These are phyloP conservation scores for Scaptomyza pallida DNA, from an alignment of 1,140 invertebrate species.

Conservation along the genomic window DNA sequence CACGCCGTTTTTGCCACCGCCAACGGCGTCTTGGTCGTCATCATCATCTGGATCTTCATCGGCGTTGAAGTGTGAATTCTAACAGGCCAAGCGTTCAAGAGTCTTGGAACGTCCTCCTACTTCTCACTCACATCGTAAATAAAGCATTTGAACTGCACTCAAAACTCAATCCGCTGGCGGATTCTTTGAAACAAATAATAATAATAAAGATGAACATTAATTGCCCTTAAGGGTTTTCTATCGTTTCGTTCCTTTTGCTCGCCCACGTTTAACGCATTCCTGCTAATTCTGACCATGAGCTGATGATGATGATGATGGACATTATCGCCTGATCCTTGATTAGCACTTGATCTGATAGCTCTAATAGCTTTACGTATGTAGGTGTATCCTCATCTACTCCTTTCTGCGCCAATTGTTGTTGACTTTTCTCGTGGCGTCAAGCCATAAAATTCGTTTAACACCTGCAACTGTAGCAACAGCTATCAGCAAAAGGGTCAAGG, in stretches of 20 bases:
- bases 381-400: conserved; percentile 27
- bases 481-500: conserved; percentile 25
- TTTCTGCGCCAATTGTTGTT: conserved; percentile 39
- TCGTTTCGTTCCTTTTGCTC: conserved; percentile 14
- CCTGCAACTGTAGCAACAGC: conserved; percentile 39
- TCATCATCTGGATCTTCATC: conserved; percentile 5
- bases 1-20: conserved; percentile 52
- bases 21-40: conserved; percentile 24
- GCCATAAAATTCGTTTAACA: conserved; percentile 78
- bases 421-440: conserved; percentile 58
- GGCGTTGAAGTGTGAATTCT: conserved; percentile 75
- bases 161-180: conserved; percentile 57
- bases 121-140: conserved; percentile 53
- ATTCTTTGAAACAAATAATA: conserved; percentile 51
- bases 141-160: conserved; percentile 52
- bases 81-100: conserved; percentile 63
- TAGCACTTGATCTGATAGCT: conserved; percentile 50
- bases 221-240: conserved; percentile 40
- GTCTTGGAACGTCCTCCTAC: background rate
- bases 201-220: conserved; percentile 30
- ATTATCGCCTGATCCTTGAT: conserved; percentile 65
- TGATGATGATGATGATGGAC: conserved; percentile 32
- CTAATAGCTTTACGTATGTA: conserved; percentile 16
- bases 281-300: conserved; percentile 63
- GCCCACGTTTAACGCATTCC: conserved; percentile 69